Evolutionary conservation across 2,888 invertebrate species (phyloP).

Genomic region (Brachypalpus laphriformis): DNA sequence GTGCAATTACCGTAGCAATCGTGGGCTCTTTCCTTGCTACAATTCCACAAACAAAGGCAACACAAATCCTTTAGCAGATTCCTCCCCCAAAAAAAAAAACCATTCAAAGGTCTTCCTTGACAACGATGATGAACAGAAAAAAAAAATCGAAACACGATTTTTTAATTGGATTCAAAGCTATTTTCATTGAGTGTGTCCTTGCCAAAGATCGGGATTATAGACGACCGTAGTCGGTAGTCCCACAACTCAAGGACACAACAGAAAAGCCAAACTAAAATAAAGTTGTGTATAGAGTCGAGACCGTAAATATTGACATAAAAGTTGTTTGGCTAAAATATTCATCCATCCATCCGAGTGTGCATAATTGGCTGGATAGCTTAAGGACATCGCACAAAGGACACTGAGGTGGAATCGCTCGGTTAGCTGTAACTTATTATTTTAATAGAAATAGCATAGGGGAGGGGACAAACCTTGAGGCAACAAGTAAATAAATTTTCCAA

Average conservation of each 20-base stretch:
- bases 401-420: constrained; percentile 29
- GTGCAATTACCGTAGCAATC: constrained; percentile 1
- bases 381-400: constrained; percentile 20
- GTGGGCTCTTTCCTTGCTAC: too few species aligned
- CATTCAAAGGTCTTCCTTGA: not conserved
- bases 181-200: constrained; percentile 8
- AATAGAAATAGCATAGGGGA: constrained; percentile 56
- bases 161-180: constrained; percentile 34
- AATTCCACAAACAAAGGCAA: not conserved
- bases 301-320: constrained; percentile 62
- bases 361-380: constrained; percentile 50
- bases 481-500: constrained; percentile 56
- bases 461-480: constrained; percentile 58
- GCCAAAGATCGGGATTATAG: constrained; percentile 23
- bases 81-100: not conserved
- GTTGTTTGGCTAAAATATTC: constrained; percentile 63
- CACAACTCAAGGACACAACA: constrained; percentile 15
- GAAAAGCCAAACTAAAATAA: constrained; percentile 30
- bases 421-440: constrained; percentile 63
- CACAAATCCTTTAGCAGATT: not conserved
- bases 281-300: constrained; percentile 25
- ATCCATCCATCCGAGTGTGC: constrained; percentile 51
- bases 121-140: too few species aligned
- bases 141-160: not conserved
- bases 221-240: not conserved